A percentile compares a stretch with the other conserved stretches of the same genome.
phyloP scores from a whole-genome alignment of 1,140 invertebrate genomes.

The Diachasmimorpha longicaudata region DNA sequence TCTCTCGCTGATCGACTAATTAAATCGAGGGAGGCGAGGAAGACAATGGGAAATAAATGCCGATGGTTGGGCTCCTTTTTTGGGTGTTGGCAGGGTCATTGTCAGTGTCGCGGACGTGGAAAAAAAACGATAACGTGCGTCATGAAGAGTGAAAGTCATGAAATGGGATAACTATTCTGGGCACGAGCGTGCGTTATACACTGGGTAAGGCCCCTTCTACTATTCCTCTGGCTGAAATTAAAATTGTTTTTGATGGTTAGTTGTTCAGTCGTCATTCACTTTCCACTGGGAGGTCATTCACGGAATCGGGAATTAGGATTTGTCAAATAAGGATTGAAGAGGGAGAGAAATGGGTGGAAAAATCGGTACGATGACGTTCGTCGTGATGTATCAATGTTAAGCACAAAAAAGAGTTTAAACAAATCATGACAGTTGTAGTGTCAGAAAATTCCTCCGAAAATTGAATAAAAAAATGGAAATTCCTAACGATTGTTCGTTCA shows the following conservation, averaged over 20 bases:
- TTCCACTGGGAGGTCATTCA: background rate
- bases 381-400: too few relatives aligned
- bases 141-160: constrained; percentile 36
- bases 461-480: background rate
- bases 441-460: background rate
- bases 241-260: constrained; percentile 7
- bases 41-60: background rate
- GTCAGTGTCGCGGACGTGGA: constrained; percentile 8
- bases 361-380: too few relatives aligned
- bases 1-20: background rate
- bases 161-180: constrained; percentile 34
- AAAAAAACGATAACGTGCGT: constrained; percentile 26
- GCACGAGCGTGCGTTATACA: constrained; percentile 16
- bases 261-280: background rate
- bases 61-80: background rate
- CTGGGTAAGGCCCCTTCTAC: background rate
- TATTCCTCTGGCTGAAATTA: background rate
- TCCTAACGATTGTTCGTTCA: too few relatives aligned
- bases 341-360: background rate
- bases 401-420: too few relatives aligned
- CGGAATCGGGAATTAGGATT: background rate
- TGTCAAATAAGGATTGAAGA: background rate
- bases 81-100: background rate
- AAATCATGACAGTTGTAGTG: too few relatives aligned
- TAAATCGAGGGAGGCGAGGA: background rate